phyloP scores from a whole-genome alignment of 1,140 invertebrate species.

The Phymorhynchus buccinoides region DNA sequence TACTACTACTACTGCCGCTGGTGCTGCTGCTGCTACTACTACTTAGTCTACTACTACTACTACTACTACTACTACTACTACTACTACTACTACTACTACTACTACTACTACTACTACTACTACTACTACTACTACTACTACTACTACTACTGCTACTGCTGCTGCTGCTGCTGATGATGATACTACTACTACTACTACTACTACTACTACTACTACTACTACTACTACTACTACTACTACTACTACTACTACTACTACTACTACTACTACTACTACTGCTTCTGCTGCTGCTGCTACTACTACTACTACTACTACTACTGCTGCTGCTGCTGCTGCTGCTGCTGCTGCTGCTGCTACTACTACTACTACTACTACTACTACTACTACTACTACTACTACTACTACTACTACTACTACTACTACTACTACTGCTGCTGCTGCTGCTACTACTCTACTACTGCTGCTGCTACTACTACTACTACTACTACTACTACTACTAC shows the following conservation, averaged over 20 bases:
- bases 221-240: background rate
- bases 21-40: too few relatives aligned
- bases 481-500: background rate
- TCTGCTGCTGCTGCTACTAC: too few relatives aligned
- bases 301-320: constrained; percentile 8
- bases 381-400: constrained; percentile 19
- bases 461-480: constrained; percentile 27
- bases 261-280: too few relatives aligned
- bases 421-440: too few relatives aligned
- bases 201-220: background rate
- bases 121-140: constrained; percentile 23
- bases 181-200: background rate
- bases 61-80: background rate
- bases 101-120: constrained; percentile 23
- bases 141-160: background rate
- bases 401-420: constrained; percentile 21
- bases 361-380: constrained; percentile 8
- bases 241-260: background rate
- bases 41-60: too few relatives aligned
- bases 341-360: constrained; percentile 2
- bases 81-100: constrained; percentile 23
- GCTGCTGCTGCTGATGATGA: too few relatives aligned
- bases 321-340: background rate
- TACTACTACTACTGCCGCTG: too few relatives aligned
- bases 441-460: too few relatives aligned